Evolutionary conservation across 2,888 invertebrate species (phyloP), one percentile per base, ranked within the genome.

Genomic region (Ormyrus rosae): DNA sequence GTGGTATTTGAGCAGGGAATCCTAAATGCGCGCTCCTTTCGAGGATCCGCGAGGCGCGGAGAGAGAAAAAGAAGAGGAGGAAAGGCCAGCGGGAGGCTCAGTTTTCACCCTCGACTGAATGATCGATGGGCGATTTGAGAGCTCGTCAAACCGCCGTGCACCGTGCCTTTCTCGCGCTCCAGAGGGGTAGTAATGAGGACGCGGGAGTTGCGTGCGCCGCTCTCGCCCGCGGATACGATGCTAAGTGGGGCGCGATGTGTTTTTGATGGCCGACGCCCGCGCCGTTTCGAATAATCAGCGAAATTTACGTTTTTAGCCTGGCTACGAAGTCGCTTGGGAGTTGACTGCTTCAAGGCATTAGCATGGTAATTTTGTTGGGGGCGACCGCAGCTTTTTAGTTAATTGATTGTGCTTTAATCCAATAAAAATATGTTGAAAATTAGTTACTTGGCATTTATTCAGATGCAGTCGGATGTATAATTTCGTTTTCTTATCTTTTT

Each of bases 61-160:
- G 19, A 61, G 51, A 50, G 63, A 74, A 48, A 13, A 51, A 61
- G 13, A 61, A 34, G 9, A 6, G 19, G 60, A 46, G 50, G 64
- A 64, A 64, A 68, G 55, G 67, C 51, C 67, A 67, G 51, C 8
- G 45, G 7, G 56, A 58, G 11, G 45, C n/a, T 19, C 19, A 67
- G 56, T 69, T 76, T 76, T 68, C 63, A 75, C 68, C 75, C 75
- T 75, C 67, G 75, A 8, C 58, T 63, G 53, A 51, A 58, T 80
- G 75, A 80, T 80, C 69, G 75, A 74, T 80, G 65, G 60, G 11
- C 67, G 69, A 65, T 68, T 67, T 19, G 72, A 68, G 78, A 61
- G 73, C 63, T 68, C 50, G 72, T 78, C 72, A 68, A 56, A 78
- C 13, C n/a, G 34, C 68, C 34, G 65, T 46, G 45, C 19, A 1